phyloP scores from a whole-genome alignment of 2,888 invertebrate genomes.

The Ethmia dodecea region DNA sequence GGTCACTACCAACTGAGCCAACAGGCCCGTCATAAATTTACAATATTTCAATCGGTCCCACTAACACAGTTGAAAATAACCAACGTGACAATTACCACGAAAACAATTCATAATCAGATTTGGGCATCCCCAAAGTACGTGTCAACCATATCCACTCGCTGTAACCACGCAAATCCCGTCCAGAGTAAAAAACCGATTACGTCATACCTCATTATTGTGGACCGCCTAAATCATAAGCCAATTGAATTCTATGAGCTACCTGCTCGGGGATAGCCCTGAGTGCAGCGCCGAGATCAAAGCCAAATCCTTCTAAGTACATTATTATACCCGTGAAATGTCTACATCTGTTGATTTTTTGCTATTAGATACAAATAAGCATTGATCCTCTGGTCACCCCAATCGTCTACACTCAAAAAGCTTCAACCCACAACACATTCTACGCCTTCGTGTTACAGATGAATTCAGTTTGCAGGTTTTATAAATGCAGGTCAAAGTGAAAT shows the following conservation, averaged over 20 bases:
- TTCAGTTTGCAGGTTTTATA: background rate
- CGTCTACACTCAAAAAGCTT: conserved; percentile 1
- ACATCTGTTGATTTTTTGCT: conserved; percentile 74
- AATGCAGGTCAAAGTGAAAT: too few relatives aligned
- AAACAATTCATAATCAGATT: too few relatives aligned
- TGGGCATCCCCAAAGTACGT: too few relatives aligned
- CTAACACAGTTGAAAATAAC: too few relatives aligned
- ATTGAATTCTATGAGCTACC: conserved; percentile 35
- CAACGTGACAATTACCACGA: too few relatives aligned
- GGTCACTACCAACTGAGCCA: too few relatives aligned
- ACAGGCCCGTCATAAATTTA: too few relatives aligned
- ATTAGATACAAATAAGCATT: conserved; percentile 73
- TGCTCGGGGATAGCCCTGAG: conserved; percentile 27
- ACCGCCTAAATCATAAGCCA: conserved; percentile 36
- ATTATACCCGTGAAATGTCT: conserved; percentile 75
- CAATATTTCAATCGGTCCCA: too few relatives aligned
- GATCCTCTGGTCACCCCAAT: conserved; percentile 55
- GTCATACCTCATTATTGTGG: conserved; percentile 38
- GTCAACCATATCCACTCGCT: too few relatives aligned
- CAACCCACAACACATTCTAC: background rate
- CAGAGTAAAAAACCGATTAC: conserved; percentile 34
- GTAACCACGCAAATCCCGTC: too few relatives aligned
- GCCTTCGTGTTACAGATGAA: background rate
- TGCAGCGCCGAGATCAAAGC: conserved; percentile 62
- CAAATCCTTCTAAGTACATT: conserved; percentile 71